Evolutionary conservation across 2,888 invertebrate species (phyloP).

Genomic region (Lepeophtheirus nordmannii): DNA sequence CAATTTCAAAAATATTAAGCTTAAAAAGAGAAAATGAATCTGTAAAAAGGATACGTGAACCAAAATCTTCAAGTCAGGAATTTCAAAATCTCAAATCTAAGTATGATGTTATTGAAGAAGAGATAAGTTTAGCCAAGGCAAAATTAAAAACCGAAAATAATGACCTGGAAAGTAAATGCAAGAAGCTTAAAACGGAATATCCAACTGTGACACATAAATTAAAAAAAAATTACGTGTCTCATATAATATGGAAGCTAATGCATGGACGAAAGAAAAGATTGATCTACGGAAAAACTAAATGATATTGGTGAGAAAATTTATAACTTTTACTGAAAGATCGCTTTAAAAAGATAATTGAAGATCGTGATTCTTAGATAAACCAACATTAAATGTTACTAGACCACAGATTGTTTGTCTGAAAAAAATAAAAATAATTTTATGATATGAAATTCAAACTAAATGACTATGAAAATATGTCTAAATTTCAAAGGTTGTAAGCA

Average conservation of each 20-base stretch:
- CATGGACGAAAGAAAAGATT: conserved; percentile 56
- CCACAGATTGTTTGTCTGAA: conserved; percentile 57
- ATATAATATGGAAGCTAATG: conserved; percentile 47
- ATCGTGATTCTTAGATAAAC: conserved; percentile 56
- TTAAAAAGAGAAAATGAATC: conserved; percentile 13
- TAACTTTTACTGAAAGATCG: conserved; percentile 38
- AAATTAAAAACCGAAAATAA: conserved; percentile 66
- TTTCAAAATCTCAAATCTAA: conserved; percentile 63
- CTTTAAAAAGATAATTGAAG: conserved; percentile 52
- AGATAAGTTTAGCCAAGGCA: conserved; percentile 65
- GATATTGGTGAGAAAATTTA: conserved; percentile 33
- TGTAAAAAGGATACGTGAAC: conserved; percentile 43
- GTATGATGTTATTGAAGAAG: conserved; percentile 67
- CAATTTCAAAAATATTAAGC: background rate
- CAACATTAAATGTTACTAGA: conserved; percentile 47
- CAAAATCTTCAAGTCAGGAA: conserved; percentile 44
- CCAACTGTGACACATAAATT: conserved; percentile 47
- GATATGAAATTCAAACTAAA: conserved; percentile 19
- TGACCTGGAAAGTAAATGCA: conserved; percentile 33
- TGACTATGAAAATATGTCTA: conserved; percentile 23
- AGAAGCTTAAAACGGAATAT: conserved; percentile 41
- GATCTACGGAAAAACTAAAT: conserved; percentile 44
- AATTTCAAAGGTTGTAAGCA: conserved; percentile 11
- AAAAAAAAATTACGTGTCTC: conserved; percentile 48
- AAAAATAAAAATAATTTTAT: conserved; percentile 44